Evolutionary conservation across 1,140 invertebrate genomes (phyloP), one percentile per base, ranked within the genome.

Genomic region (Drosophila kurseongensis): DNA sequence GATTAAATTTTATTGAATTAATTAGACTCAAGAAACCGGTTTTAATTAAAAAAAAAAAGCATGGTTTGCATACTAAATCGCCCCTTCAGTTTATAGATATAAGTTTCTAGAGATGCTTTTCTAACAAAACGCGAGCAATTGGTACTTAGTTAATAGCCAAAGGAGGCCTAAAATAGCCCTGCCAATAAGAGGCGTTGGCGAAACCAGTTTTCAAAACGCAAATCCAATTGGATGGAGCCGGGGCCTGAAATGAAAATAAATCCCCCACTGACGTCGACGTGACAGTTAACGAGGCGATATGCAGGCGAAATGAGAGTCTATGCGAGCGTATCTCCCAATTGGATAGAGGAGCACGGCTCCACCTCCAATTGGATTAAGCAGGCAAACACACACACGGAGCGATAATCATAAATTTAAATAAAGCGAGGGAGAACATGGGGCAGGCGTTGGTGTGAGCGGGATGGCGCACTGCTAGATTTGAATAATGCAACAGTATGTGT

Each of bases 321-420:
- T 81, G 62, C 66, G 60, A 61, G 40, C 16, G 57, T 51, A 57
- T 35, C 36, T 38, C 27, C 29, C 50, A 61, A 48, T 66, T 44
- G 41, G 83, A 75, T 57, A 66, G 85, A 88, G 72, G 68, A 84
- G 73, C 50, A 77, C 72, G 68, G 73, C 84, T 89, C 80, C 80
- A 80, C 77, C 76, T 80, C 84, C 84, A 84, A 89, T 89, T 89
- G 84, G 85, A 89, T 89, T 89, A 89, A 84, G 59, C 50, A 67
- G 60, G 54, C 29, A 59, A 18, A 18, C 45, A 52, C 44, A 65
- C 47, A 42, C 44, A 58, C 27, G 50, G 6, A 51, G 40, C 75
- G 77, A 66, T 86, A 86, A 88, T 86, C 82, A 82, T 78, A 86
- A 86, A 86, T 86, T 86, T 86, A 86, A 86, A 86, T 88, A 88